Evolutionary conservation across 2,797 vertebrate species (phyloP), one percentile per base, ranked within the genome.

Genomic region (Hydrophis major): DNA sequence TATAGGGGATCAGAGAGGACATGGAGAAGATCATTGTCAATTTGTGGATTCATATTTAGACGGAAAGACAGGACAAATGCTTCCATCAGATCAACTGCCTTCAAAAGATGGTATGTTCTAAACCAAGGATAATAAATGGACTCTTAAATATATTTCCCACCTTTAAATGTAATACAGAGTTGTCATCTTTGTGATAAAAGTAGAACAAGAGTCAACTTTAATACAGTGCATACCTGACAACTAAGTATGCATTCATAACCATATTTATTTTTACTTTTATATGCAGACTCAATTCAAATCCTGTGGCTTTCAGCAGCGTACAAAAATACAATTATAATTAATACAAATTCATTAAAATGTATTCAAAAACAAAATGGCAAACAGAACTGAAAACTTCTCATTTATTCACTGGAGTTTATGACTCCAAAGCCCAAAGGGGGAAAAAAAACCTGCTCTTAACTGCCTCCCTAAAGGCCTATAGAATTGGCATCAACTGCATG

Each of bases 31-130:
- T 97, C 99, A 99, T 89, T 99, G 99, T 95, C 99, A 99, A 93
- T 99, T 99, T 97, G 99, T 99, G 90, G 99, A 99, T 96, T 99
- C 99, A 0, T 99, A 99, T 97, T 97, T 99, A 97, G 99, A 99
- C 74, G 99, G 99, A 92, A 97, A 98, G 89, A 99, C 99, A 3
- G 99, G 99, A 90, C 98, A 97, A 89, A 98, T 98, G 86, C 95
- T 98, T 93, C 92, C 95, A 61, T 95, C 98, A 92, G 97, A 99
- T 63, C 98, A 99, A 94, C 98, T 99, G 92, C 98, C 98, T 89
- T 96, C 96, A 95, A 98, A 98, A 97, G 95, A 97, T 94, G 99
- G 99, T 99, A 98, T 94, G 94, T 94, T 89, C n/a, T 87, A 63
- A 86, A 0, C 18, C 1, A 16, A 28, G 32, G 47, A 92, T 25